These are phyloP conservation scores for Zootermopsis nevadensis DNA, from an alignment of 2,888 invertebrate species.

Conservation along the genomic window DNA sequence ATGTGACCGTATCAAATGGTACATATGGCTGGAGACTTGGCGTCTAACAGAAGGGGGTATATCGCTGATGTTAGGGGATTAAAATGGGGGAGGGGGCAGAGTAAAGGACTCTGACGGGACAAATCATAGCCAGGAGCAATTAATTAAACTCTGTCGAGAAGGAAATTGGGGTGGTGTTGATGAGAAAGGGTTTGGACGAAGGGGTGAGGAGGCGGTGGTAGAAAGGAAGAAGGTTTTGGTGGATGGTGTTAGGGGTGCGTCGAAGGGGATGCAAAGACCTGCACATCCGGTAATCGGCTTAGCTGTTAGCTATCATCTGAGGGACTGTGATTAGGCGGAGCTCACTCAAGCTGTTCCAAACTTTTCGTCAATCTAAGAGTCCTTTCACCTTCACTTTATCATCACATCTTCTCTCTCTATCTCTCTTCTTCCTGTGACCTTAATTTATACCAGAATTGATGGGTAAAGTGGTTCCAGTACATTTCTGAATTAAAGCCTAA, in stretches of 20 bases:
- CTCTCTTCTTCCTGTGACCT: slow-evolving; percentile 13
- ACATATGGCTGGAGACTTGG: not conserved
- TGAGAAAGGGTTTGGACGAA: slow-evolving; percentile 24
- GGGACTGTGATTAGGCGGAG: not conserved
- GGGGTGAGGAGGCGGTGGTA: not conserved
- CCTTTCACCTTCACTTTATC: not conserved
- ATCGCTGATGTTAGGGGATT: not conserved
- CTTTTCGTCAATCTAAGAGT: slow-evolving; percentile 11
- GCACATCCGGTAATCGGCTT: slow-evolving; percentile 50
- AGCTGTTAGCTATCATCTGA: slow-evolving; percentile 33
- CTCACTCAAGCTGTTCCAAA: not conserved
- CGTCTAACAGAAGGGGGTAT: not conserved
- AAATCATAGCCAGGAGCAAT: slow-evolving; percentile 43
- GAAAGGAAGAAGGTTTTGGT: slow-evolving; percentile 19
- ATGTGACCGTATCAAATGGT: slow-evolving; percentile 28
- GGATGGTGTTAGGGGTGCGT: slow-evolving; percentile 4
- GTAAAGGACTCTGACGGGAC: slow-evolving; percentile 14
- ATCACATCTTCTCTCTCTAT: not conserved
- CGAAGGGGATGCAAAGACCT: slow-evolving; percentile 29
- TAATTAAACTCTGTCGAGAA: slow-evolving; percentile 35
- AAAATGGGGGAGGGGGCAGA: not conserved
- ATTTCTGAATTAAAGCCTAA: not conserved
- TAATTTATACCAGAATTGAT: slow-evolving; percentile 16
- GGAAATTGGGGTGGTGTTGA: slow-evolving; percentile 38
- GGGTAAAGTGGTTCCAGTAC: not conserved